phyloP scores from a whole-genome alignment of 2,888 invertebrate genomes.

The Polyploca ridens region DNA sequence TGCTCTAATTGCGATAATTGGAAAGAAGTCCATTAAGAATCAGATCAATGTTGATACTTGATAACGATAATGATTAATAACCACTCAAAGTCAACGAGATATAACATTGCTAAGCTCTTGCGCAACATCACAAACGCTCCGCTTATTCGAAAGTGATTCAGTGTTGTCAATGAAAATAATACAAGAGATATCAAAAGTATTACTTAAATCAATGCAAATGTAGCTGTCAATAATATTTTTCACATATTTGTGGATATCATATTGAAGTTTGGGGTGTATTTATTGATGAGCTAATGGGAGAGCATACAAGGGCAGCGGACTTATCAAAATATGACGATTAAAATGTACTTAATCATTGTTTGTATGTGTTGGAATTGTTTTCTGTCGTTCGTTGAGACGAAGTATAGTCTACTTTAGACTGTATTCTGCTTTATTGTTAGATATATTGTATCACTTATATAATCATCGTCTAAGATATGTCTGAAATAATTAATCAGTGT shows the following conservation, averaged over 20 bases:
- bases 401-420: neutral
- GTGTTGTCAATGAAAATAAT: neutral
- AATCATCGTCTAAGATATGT: no score
- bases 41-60: neutral
- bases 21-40: neutral
- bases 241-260: neutral
- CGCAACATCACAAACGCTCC: slow-evolving; percentile 22
- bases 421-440: neutral
- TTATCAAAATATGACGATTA: neutral
- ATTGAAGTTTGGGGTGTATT: neutral
- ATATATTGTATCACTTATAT: no score
- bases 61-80: slow-evolving; percentile 5
- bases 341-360: neutral
- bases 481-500: no score
- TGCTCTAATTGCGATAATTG: neutral
- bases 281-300: neutral
- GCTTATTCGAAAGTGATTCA: slow-evolving; percentile 24
- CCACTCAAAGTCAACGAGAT: slow-evolving; percentile 13
- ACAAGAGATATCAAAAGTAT: neutral
- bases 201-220: neutral
- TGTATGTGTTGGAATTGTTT: neutral
- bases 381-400: neutral
- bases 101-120: slow-evolving; percentile 19
- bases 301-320: neutral
- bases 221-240: neutral